A percentile compares a stretch with the other conserved stretches of the same genome.
Conservation (phyloP, 2,888 invertebrate species). For the Leptothorax acervorum region DNA sequence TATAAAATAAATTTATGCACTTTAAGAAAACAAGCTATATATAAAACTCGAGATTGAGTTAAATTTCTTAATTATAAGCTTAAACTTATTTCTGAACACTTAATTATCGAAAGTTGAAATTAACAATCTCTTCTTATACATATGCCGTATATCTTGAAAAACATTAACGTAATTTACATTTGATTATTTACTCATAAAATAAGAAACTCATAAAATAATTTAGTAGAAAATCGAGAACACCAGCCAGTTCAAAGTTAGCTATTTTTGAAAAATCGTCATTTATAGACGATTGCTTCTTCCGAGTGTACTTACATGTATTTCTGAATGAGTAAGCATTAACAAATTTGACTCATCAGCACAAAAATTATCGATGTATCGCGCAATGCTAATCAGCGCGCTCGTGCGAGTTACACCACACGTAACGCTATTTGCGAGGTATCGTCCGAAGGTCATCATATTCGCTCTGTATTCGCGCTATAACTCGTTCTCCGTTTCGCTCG, state of each 20-base stretch:
- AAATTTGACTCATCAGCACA: constrained; percentile 21
- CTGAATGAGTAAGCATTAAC: neutral
- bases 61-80: neutral
- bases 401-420: constrained; percentile 1
- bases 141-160: neutral
- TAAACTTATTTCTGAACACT: neutral
- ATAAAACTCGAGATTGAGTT: neutral
- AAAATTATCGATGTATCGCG: constrained; percentile 21
- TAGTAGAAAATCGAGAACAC: neutral
- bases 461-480: constrained; percentile 12
- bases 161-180: constrained; percentile 1
- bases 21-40: neutral
- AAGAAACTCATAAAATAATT: neutral
- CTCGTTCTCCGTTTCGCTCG: constrained; percentile 28
- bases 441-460: constrained; percentile 36
- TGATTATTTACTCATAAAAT: neutral
- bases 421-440: constrained; percentile 16
- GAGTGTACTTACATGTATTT: neutral
- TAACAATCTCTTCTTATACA: neutral
- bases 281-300: neutral
- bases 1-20: neutral
- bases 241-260: neutral
- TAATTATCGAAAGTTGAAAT: neutral
- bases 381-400: constrained; percentile 10
- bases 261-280: neutral